Evolutionary conservation across 2,888 invertebrate species (phyloP).

Genomic region (Chrysopilus asiliformis): DNA sequence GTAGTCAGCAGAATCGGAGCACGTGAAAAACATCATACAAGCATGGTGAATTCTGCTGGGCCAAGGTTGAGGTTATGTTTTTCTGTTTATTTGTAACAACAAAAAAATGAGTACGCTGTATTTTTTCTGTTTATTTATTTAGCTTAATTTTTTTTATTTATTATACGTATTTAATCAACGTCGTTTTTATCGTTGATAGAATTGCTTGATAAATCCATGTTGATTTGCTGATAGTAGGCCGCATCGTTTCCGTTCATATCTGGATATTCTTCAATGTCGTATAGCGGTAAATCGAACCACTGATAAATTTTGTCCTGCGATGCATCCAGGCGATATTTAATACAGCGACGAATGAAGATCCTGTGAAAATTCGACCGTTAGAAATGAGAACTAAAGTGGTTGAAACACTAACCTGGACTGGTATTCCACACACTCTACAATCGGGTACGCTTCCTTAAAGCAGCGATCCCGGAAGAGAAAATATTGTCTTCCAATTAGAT

Average conservation of each 20-base stretch:
- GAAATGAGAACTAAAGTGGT: neutral
- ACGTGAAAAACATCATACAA: no score
- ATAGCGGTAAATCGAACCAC: slow-evolving; percentile 20
- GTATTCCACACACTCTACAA: slow-evolving; percentile 14
- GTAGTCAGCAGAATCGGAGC: no score
- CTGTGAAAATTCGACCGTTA: slow-evolving; percentile 4
- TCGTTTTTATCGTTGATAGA: no score
- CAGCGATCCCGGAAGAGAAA: slow-evolving; percentile 16
- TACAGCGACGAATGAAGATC: slow-evolving; percentile 16
- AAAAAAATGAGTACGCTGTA: no score
- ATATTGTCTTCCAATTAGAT: slow-evolving; percentile 16
- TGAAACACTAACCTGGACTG: slow-evolving; percentile 10
- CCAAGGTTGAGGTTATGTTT: no score
- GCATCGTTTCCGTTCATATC: slow-evolving; percentile 1
- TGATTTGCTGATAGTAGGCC: neutral
- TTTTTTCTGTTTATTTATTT: no score
- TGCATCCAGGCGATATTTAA: slow-evolving; percentile 15
- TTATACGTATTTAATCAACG: no score
- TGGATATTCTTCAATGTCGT: slow-evolving; percentile 8
- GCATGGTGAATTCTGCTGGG: no score
- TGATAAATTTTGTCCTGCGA: slow-evolving; percentile 14
- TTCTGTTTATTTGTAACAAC: no score
- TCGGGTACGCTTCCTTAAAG: slow-evolving; percentile 15
- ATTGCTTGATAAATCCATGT: no score
- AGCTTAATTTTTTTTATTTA: no score